These are phyloP conservation scores for Chaetorhynchus papuensis DNA, from an alignment of 2,113 vertebrate genomes.

Conservation along the genomic window DNA sequence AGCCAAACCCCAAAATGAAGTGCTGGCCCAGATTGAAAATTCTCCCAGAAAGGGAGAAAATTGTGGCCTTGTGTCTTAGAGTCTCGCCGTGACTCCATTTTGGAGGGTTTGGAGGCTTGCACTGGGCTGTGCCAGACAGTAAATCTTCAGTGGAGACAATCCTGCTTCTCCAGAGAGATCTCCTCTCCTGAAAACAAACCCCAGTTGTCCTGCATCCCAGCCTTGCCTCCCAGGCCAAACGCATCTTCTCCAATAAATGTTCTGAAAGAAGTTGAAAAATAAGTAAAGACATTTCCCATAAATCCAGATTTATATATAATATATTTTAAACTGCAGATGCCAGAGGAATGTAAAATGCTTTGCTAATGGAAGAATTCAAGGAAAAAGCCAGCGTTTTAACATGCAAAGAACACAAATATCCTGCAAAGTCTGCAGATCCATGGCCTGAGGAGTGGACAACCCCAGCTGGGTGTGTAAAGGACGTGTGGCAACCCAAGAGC, in stretches of 20 bases:
- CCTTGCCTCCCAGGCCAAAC: background rate
- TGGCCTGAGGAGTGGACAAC: background rate
- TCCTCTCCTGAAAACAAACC: background rate
- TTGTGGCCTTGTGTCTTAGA: background rate
- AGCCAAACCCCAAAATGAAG: constrained; percentile 32
- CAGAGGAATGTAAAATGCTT: background rate
- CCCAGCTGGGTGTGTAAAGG: background rate
- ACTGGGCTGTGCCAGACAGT: background rate
- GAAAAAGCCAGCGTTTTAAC: constrained; percentile 7
- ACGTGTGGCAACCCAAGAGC: background rate
- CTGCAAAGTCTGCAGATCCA: background rate
- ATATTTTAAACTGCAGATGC: background rate
- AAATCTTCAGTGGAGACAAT: background rate
- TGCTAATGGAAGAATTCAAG: background rate
- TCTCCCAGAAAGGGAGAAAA: background rate
- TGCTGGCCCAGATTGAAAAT: background rate
- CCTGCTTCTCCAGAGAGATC: background rate
- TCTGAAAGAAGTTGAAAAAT: background rate
- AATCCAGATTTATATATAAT: constrained; percentile 1
- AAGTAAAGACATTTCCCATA: constrained; percentile 6
- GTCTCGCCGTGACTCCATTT: background rate
- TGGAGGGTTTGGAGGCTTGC: background rate
- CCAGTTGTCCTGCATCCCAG: background rate
- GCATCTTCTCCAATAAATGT: background rate
- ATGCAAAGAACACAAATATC: background rate